Conservation (phyloP, 1,140 invertebrate species). For the Apis dorsata region DNA sequence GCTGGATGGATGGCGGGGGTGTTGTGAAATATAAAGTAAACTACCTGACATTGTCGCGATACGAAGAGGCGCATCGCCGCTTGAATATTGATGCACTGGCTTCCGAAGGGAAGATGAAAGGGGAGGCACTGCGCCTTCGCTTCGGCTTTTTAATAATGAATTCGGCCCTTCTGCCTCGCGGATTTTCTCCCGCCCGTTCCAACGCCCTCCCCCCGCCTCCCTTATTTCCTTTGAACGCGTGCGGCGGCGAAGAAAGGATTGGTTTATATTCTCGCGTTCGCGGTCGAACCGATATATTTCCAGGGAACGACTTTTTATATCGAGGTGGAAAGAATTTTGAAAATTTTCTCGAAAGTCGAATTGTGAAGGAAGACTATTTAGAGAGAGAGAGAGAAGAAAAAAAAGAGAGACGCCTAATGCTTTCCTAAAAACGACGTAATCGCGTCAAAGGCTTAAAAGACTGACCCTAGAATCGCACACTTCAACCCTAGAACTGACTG, state of each 20-base stretch:
- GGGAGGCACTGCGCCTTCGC: background rate
- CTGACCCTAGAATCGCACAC: conserved; percentile 43
- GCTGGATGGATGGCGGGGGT: conserved; percentile 61
- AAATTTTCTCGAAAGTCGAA: no score
- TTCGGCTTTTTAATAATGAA: conserved; percentile 47
- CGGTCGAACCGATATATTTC: no score
- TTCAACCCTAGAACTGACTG: conserved; percentile 50
- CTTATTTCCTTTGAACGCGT: background rate
- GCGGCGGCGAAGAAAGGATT: background rate
- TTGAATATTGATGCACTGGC: conserved; percentile 67
- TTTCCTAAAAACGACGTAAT: conserved; percentile 63
- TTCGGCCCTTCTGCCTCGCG: conserved; percentile 28
- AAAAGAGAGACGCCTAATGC: background rate
- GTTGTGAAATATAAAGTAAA: conserved; percentile 74
- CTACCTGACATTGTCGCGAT: conserved; percentile 66
- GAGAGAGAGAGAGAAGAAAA: background rate
- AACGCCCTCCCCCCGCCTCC: background rate
- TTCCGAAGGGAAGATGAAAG: conserved; percentile 54
- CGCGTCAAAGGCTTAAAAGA: conserved; percentile 60
- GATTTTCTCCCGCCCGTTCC: conserved; percentile 30
- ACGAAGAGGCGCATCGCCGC: conserved; percentile 52
- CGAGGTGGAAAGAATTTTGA: no score
- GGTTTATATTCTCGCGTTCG: background rate
- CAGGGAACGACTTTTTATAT: no score
- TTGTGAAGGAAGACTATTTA: no score